These are phyloP conservation scores for Channa argus DNA, from an alignment of 2,113 vertebrate species.

Conservation along the genomic window DNA sequence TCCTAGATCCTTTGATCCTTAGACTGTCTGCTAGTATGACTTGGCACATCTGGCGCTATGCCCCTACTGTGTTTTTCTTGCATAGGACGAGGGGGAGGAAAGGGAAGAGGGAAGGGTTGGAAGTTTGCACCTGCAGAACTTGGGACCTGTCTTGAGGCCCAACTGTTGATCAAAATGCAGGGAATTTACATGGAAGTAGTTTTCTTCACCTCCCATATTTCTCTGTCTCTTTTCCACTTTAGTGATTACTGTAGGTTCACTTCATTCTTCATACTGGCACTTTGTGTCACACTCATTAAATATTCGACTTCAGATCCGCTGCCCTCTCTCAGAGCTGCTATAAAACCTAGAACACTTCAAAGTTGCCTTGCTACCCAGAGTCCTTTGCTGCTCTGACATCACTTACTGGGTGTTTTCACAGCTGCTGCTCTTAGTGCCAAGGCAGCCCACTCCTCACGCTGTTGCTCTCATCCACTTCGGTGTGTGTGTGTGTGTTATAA, in stretches of 20 bases:
- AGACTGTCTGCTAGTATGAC: slow-evolving; percentile 57
- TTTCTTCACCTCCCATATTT: slow-evolving; percentile 18
- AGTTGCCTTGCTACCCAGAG: slow-evolving; percentile 67
- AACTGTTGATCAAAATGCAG: slow-evolving; percentile 30
- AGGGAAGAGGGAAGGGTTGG: slow-evolving; percentile 8
- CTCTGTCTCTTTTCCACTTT: not conserved
- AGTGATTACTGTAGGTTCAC: not conserved
- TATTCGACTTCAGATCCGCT: not conserved
- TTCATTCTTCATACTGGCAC: slow-evolving; percentile 4
- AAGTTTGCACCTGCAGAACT: slow-evolving; percentile 67
- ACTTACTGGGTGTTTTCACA: slow-evolving; percentile 76
- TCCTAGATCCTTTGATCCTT: slow-evolving; percentile 54
- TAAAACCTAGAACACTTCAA: slow-evolving; percentile 68
- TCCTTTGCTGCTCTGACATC: slow-evolving; percentile 77
- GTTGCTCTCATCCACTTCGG: slow-evolving; percentile 38
- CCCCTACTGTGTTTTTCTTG: slow-evolving; percentile 49
- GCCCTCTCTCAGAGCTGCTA: slow-evolving; percentile 31
- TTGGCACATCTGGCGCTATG: slow-evolving; percentile 66
- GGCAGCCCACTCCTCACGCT: slow-evolving; percentile 56
- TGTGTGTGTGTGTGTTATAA: slow-evolving; percentile 3
- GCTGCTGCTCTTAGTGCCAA: slow-evolving; percentile 63
- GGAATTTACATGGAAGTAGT: slow-evolving; percentile 66
- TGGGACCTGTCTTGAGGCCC: slow-evolving; percentile 43
- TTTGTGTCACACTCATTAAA: slow-evolving; percentile 10
- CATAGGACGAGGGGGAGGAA: not conserved